Percentiles rank a stretch among this genome's conserved stretches.
These are phyloP conservation scores for Harpagoxenus sublaevis DNA, from an alignment of 2,888 invertebrate genomes.

Conservation along the genomic window DNA sequence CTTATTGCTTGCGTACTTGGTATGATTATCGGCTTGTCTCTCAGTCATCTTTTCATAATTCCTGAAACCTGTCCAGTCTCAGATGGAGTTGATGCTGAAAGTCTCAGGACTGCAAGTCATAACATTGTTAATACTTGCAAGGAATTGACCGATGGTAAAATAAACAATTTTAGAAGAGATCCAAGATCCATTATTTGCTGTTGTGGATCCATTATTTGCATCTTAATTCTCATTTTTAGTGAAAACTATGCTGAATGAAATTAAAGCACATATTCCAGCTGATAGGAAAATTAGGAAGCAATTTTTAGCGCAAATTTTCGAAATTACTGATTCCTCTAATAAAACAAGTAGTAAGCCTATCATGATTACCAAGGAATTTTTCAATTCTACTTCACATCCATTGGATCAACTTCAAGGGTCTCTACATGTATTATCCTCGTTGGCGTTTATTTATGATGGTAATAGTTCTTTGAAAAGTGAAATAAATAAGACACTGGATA, in stretches of 20 bases:
- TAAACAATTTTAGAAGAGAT: background rate
- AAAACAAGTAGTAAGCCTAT: background rate
- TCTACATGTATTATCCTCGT: slow-evolving; percentile 19
- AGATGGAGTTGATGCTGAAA: background rate
- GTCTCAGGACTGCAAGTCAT: background rate
- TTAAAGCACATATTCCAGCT: background rate
- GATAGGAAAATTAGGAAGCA: background rate
- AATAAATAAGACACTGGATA: slow-evolving; percentile 26
- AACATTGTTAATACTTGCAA: slow-evolving; percentile 33
- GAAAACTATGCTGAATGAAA: slow-evolving; percentile 26
- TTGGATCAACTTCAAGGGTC: background rate
- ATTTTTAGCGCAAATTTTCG: background rate
- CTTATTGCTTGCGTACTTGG: background rate
- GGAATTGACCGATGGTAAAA: slow-evolving; percentile 15
- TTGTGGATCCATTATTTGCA: background rate
- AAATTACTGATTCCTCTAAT: background rate
- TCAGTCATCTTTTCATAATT: background rate
- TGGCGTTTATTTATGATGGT: background rate
- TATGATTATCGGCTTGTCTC: background rate
- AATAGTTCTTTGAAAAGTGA: slow-evolving; percentile 18
- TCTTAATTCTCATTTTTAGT: slow-evolving; percentile 21
- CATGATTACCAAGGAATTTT: background rate
- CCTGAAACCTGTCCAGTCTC: background rate
- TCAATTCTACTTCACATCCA: slow-evolving; percentile 7
- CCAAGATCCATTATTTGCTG: background rate